phyloP scores from a whole-genome alignment of 2,888 invertebrate genomes.

The Odiellus spinosus region DNA sequence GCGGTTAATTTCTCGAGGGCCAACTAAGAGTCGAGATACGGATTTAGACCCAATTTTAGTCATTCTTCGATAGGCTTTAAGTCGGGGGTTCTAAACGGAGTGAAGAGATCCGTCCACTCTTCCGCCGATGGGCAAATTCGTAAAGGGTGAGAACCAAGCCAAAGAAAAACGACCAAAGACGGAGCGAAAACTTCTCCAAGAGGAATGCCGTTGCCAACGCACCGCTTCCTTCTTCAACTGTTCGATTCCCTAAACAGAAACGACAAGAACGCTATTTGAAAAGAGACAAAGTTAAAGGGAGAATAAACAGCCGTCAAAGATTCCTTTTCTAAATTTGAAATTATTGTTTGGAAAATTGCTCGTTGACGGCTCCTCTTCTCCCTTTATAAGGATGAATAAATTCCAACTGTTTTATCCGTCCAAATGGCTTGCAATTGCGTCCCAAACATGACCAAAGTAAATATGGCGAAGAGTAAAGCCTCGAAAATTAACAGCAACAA shows the following conservation, averaged over 20 bases:
- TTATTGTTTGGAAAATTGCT: too few species aligned
- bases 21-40: too few species aligned
- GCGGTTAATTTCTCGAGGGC: too few species aligned
- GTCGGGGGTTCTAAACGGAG: too few species aligned
- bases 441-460: constrained; percentile 92
- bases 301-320: too few species aligned
- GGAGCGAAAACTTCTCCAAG: constrained; percentile 87
- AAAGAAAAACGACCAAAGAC: constrained; percentile 93
- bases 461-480: constrained; percentile 88
- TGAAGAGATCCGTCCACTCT: too few species aligned
- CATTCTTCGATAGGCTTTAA: too few species aligned
- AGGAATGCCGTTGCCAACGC: constrained; percentile 75
- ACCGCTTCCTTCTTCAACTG: constrained; percentile 91
- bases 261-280: background rate
- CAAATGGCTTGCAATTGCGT: constrained; percentile 94
- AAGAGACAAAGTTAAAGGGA: background rate
- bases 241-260: constrained; percentile 63
- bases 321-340: too few species aligned
- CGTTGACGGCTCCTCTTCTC: too few species aligned
- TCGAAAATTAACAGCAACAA: constrained; percentile 82
- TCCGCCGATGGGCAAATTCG: constrained; percentile 24
- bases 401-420: constrained; percentile 80
- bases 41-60: too few species aligned
- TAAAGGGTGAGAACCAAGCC: constrained; percentile 89
- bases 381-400: too few species aligned